These are phyloP conservation scores for Babyrousa celebensis DNA, from an alignment of 2,797 vertebrate species.

Conservation along the genomic window DNA sequence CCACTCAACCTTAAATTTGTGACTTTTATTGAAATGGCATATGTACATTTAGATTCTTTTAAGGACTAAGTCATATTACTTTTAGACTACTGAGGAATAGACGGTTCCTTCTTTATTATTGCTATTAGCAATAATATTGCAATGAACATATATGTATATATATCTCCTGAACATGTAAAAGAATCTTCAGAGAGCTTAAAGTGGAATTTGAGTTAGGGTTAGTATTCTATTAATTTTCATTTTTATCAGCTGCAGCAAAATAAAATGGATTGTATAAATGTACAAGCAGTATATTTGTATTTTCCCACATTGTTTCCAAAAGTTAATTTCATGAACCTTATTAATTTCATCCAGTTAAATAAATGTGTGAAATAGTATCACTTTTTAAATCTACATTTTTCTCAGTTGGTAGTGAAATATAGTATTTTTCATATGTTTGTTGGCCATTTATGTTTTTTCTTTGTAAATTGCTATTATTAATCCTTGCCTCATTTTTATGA, in stretches of 20 bases:
- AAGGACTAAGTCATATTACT: neutral
- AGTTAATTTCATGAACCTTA: neutral
- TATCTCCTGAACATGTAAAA: constrained; percentile 18
- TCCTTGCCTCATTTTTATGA: neutral
- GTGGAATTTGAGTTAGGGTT: neutral
- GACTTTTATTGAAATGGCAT: neutral
- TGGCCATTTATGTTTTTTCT: neutral
- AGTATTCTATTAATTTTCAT: neutral
- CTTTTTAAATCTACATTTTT: neutral
- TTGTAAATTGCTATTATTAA: neutral
- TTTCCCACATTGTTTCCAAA: neutral
- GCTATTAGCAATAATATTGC: neutral
- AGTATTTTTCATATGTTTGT: neutral
- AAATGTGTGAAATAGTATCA: neutral
- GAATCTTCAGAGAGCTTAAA: neutral
- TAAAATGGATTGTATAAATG: neutral
- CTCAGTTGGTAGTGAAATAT: neutral
- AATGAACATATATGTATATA: neutral
- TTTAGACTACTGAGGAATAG: neutral
- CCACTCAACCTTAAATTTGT: neutral
- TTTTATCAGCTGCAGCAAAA: constrained; percentile 5
- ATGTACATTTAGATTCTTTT: neutral
- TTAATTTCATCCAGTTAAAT: neutral
- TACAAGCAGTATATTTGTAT: neutral
- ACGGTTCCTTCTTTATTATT: neutral